A percentile compares a stretch with the other conserved stretches of the same genome.
Conservation (phyloP, 1,140 invertebrate genomes). For the Campoletis sonorensis region DNA sequence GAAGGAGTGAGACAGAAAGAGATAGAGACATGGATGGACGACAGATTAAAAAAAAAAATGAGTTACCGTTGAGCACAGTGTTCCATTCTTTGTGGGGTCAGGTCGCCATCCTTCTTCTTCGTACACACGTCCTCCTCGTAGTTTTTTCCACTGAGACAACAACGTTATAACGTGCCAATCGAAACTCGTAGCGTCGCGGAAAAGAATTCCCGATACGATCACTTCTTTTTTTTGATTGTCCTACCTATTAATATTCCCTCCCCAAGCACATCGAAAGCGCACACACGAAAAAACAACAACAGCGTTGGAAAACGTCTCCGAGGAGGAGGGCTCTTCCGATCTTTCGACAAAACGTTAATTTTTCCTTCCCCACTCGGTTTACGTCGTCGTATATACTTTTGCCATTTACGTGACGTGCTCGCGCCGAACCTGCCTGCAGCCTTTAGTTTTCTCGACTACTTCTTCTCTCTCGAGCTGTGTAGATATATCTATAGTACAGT, state of each 20-base stretch:
- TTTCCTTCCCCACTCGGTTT: conserved; percentile 41
- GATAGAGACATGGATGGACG: neutral
- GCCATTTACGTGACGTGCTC: conserved; percentile 61
- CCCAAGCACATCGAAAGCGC: conserved; percentile 10
- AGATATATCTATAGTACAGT: neutral
- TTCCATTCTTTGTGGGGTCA: conserved; percentile 72
- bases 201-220: neutral
- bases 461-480: neutral
- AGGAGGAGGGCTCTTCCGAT: conserved; percentile 42
- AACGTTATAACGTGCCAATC: neutral
- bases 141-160: conserved; percentile 19
- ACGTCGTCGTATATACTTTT: conserved; percentile 56
- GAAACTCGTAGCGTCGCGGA: neutral
- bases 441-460: conserved; percentile 8
- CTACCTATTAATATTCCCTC: neutral
- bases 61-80: conserved; percentile 60
- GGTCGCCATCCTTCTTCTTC: conserved; percentile 67
- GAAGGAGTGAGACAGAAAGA: neutral
- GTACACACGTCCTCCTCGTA: neutral
- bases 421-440: conserved; percentile 9
- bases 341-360: conserved; percentile 53
- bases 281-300: neutral
- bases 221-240: neutral
- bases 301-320: neutral
- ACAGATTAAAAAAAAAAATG: neutral